Base-by-base conservation (phyloP, 2,888 invertebrate genomes). In the Drymonia ruficornis region DNA sequence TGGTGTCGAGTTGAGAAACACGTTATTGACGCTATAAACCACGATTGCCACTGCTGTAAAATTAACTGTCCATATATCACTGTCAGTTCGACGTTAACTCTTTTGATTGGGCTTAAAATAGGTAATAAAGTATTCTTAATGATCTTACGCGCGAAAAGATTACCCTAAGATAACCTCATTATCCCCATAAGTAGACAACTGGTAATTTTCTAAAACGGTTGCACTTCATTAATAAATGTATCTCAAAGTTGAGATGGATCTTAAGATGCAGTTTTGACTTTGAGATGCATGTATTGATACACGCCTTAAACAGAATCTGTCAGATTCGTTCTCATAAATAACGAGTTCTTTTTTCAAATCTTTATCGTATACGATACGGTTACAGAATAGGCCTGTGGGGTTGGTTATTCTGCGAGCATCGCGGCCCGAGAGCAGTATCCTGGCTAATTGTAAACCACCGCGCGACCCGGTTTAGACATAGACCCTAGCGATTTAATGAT, bases 371-470 rank as follows among this genome's bases (percentile, higher is more conserved):
- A 36, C 36, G 36, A 1, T 36, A 36, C 13, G 23, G 2, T 43
- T 49, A 54, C 53, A 66, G 67, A 75, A 74, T 74, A 74, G 42
- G 36, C 44, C 34, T 50, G 40, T 31, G 6, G 49, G 43, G 52
- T 64, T 67, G 49, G 49, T 49, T 66, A 74, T 74, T 72, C 71
- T 45, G 43, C 34, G 52, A 67, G 66, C 70, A 70, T 57, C 55
- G 53, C 55, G 61, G 52, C 50, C 57, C 50, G 45, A 53, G 63
- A 53, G 52, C 61, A 66, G 66, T 70, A 74, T 76, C 67, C 72
- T 68, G 53, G 72, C 72, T 78, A 77, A 81, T 81, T 77, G 78
- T 78, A 70, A 78, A 73, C 62, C 76, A 70, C 63, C 67, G 63
- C 58, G 67, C 63, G 52, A 57, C 59, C 42, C 46, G 60, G 54